These are phyloP conservation scores for Alviniconcha marisindica DNA, from an alignment of 1,140 invertebrate species.

Conservation along the genomic window DNA sequence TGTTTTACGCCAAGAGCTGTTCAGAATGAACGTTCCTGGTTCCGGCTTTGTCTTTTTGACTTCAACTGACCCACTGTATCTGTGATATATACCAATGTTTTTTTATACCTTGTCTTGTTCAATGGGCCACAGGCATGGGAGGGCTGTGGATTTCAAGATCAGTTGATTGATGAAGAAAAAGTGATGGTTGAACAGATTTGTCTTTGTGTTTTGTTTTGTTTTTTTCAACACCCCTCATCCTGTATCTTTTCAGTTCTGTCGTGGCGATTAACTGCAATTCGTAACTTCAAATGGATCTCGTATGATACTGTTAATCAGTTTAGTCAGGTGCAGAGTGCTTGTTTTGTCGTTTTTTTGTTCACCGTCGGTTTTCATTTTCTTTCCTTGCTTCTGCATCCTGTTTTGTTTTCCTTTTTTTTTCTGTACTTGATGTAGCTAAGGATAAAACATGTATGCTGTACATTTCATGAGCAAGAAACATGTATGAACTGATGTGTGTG, in stretches of 20 bases:
- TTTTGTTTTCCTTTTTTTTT: not conserved
- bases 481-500: no score
- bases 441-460: not conserved
- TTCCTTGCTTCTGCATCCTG: not conserved
- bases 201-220: not conserved
- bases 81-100: not conserved
- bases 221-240: not conserved
- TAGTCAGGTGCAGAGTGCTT: not conserved
- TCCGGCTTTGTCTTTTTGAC: not conserved
- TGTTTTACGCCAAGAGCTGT: not conserved
- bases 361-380: not conserved
- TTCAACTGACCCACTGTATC: slow-evolving; percentile 21
- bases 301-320: not conserved
- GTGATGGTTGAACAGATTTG: not conserved
- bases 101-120: no score
- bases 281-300: slow-evolving; percentile 13
- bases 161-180: not conserved
- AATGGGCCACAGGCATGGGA: no score
- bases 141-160: no score
- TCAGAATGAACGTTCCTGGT: not conserved
- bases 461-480: no score
- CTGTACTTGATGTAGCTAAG: not conserved
- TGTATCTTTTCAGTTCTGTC: not conserved
- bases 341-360: no score
- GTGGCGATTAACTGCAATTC: not conserved